Percentiles rank a stretch among this genome's conserved stretches.
phyloP scores from a whole-genome alignment of 2,888 invertebrate species.

The Geophilus truncorum region DNA sequence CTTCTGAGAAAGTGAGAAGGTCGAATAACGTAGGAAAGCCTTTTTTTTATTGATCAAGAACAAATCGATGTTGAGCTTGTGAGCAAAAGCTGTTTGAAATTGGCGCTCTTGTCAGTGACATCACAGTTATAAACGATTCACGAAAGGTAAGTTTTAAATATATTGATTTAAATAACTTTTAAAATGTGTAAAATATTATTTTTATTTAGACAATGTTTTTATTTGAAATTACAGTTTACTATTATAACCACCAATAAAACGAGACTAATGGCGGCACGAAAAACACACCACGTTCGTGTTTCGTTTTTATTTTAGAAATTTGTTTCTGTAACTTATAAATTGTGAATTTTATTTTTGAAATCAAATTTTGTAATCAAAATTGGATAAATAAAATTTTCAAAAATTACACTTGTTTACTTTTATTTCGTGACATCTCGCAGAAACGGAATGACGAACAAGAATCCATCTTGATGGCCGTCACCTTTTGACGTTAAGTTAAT shows the following conservation, averaged over 20 bases:
- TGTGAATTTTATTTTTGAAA: background rate
- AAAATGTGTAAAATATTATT: too few species aligned
- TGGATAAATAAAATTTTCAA: background rate
- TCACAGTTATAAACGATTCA: too few species aligned
- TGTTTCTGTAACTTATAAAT: background rate
- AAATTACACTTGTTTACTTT: background rate
- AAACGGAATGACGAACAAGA: slow-evolving; percentile 5
- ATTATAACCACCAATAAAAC: background rate
- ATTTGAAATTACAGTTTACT: background rate
- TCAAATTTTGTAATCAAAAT: too few species aligned
- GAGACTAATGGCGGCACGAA: background rate
- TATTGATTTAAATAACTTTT: too few species aligned
- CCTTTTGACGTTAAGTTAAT: slow-evolving; percentile 4
- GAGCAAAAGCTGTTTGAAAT: background rate
- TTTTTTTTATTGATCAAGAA: background rate
- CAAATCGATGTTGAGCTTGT: background rate
- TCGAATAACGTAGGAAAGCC: too few species aligned
- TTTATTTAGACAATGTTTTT: background rate
- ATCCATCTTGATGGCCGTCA: slow-evolving; percentile 10
- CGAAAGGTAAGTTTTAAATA: too few species aligned
- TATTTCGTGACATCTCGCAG: background rate
- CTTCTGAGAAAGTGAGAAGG: too few species aligned
- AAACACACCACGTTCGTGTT: background rate
- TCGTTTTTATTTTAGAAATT: background rate
- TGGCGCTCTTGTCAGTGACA: background rate